Percentiles rank a stretch among this genome's conserved stretches.
These are phyloP conservation scores for Gryon sp. DNA, from an alignment of 1,140 invertebrate genomes.

Conservation along the genomic window DNA sequence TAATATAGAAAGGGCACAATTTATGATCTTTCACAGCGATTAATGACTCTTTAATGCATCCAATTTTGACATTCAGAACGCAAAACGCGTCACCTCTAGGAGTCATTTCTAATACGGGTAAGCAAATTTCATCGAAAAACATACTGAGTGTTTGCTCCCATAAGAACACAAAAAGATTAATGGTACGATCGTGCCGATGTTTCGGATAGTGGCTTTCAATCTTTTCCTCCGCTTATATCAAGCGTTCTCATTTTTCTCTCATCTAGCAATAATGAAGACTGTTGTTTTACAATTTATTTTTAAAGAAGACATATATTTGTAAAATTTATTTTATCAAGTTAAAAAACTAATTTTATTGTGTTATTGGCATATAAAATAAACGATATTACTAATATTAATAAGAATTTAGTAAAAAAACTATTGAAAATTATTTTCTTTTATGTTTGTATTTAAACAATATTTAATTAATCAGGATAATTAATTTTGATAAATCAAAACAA, in stretches of 20 bases:
- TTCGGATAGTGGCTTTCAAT: slow-evolving; percentile 22
- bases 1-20: too few relatives aligned
- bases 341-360: too few relatives aligned
- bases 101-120: slow-evolving; percentile 19
- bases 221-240: slow-evolving; percentile 16
- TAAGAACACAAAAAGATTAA: slow-evolving; percentile 31
- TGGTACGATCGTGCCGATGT: slow-evolving; percentile 40
- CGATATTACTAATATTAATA: too few relatives aligned
- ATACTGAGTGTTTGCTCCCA: slow-evolving; percentile 7
- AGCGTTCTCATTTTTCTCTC: slow-evolving; percentile 33
- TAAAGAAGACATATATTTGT: neutral
- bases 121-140: slow-evolving; percentile 28
- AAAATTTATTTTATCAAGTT: too few relatives aligned
- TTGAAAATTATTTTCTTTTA: too few relatives aligned
- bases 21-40: too few relatives aligned
- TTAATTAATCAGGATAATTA: too few relatives aligned
- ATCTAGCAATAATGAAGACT: too few relatives aligned
- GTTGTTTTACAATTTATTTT: too few relatives aligned
- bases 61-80: slow-evolving; percentile 34
- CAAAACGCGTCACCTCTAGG: slow-evolving; percentile 32
- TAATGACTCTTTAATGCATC: slow-evolving; percentile 32
- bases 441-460: too few relatives aligned
- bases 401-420: neutral
- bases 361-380: too few relatives aligned
- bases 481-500: too few relatives aligned